These are phyloP conservation scores for Sapajus apella DNA, from an alignment of 2,113 vertebrate genomes.

Conservation along the genomic window DNA sequence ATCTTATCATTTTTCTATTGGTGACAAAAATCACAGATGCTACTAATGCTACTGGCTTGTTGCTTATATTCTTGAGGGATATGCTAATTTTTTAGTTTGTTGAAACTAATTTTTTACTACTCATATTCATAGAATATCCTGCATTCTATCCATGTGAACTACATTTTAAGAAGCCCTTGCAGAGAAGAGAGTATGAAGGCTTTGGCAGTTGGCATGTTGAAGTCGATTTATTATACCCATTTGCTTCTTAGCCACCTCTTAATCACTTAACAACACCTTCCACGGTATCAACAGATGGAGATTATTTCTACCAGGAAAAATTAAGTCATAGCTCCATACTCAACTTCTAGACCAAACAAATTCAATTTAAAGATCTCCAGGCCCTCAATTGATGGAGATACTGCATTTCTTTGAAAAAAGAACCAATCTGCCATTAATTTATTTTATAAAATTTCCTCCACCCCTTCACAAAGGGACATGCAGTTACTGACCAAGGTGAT, in stretches of 20 bases:
- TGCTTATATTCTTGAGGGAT: background rate
- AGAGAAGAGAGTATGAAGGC: background rate
- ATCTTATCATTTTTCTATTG: background rate
- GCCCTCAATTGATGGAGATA: no score
- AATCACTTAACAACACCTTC: background rate
- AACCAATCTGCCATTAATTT: background rate
- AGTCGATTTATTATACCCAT: background rate
- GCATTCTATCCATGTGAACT: background rate
- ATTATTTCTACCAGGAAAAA: background rate
- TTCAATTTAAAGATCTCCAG: background rate
- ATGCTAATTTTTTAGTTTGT: background rate
- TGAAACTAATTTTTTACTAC: background rate
- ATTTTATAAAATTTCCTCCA: background rate
- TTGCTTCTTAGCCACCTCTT: background rate
- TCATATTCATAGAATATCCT: background rate
- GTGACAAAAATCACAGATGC: background rate
- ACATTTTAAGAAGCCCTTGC: background rate
- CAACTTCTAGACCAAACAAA: background rate
- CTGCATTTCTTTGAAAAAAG: background rate
- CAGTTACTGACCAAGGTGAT: background rate
- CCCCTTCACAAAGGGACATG: background rate
- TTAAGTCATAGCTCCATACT: background rate
- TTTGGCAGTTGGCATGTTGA: background rate
- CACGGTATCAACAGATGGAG: background rate
- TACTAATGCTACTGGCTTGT: background rate